These are phyloP conservation scores for Peromyscus californicus DNA, from an alignment of 2,113 vertebrate species.

Conservation along the genomic window DNA sequence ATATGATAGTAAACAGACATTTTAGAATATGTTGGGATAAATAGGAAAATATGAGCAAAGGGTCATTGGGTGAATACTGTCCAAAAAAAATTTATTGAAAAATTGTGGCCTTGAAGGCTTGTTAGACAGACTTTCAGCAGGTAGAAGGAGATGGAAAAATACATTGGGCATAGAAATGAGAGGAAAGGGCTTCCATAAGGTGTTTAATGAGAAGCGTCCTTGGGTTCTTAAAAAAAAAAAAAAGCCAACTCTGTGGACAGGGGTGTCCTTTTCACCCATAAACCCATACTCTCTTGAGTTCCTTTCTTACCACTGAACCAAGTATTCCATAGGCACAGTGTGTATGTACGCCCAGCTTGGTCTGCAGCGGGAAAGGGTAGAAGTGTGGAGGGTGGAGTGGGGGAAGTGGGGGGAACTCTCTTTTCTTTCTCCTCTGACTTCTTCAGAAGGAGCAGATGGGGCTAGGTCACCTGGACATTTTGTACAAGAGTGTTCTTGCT, in stretches of 20 bases:
- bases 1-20: background rate
- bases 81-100: slow-evolving; percentile 11
- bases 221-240: background rate
- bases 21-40: slow-evolving; percentile 6
- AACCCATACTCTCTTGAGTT: background rate
- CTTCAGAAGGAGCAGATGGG: background rate
- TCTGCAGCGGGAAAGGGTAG: background rate
- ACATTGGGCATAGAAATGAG: background rate
- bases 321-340: background rate
- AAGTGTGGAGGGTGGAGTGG: accelerated
- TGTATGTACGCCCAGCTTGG: background rate
- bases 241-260: background rate
- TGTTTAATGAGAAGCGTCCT: slow-evolving; percentile 19
- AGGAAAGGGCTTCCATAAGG: background rate
- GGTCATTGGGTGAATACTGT: background rate
- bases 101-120: background rate
- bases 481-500: background rate
- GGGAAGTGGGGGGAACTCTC: background rate
- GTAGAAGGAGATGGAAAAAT: background rate
- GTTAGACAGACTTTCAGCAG: slow-evolving; percentile 31
- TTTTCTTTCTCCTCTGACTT: background rate
- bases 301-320: background rate
- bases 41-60: background rate
- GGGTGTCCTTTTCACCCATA: background rate
- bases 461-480: background rate